Base-by-base conservation (phyloP, 2,113 vertebrate species). In the Platanista minor region DNA sequence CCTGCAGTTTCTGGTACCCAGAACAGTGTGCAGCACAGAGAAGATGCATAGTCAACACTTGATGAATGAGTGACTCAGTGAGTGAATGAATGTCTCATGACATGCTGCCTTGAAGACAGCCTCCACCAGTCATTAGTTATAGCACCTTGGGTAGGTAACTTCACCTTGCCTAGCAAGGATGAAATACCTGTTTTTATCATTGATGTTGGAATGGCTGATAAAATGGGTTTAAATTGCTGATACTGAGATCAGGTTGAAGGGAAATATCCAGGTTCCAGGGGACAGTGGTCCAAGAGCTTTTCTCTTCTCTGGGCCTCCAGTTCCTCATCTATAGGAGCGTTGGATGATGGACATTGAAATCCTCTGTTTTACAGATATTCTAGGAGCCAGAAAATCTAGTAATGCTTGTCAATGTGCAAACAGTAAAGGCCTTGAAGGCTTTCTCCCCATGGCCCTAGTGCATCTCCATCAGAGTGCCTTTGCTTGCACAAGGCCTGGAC, bases 21-120 rank as follows among this genome's bases (percentile, higher is more conserved):
- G 66, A 3, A 18, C 0, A 17, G 72, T 29, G 46, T 17, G 31
- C 0, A 0, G 52, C 0, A 0, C 15, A 31, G 54, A 78, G 33
- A 83, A 25, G 27, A 10, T 20, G 11, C 27, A 31, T 17, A 0
- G 0, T 7, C 8, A 27, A 36, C 27, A 46, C 43, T 57, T 36
- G 39, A 3, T 64, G 82, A n/a, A 1, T 25, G n/a, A 86, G 2
- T 39, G 82, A 17, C 20, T 29, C 27, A 11, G 1, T 9, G 80
- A 77, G 2, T 41, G 71, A n/a, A 31, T 4, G 33, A 18, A 6
- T 5, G 61, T 29, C 41, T 46, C 41, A 0, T 3, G 18, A 8
- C 54, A 14, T 0, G 18, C 29, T 14, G 69, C 33, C 67, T 27
- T 41, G 77, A 61, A 75, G 78, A 90, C 9, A 31, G 61, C 2